Evolutionary conservation across 2,797 vertebrate genomes (phyloP), one percentile per base, ranked within the genome.

Genomic region (Pygocentrus nattereri): DNA sequence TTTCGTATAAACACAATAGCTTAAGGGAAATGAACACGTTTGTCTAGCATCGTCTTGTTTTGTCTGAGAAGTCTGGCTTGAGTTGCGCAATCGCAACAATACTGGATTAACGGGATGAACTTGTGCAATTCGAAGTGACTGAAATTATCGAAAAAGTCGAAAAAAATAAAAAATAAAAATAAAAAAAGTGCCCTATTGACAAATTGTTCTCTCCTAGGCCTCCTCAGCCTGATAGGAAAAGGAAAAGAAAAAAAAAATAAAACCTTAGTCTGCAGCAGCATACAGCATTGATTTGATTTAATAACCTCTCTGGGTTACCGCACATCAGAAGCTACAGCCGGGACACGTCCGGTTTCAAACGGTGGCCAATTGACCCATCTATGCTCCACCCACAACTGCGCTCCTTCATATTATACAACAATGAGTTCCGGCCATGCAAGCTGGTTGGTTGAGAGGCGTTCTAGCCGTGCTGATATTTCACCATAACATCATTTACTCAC

Each of bases 201-300:
- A 58, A 62, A 25, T 78, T 75, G 74, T 70, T 72, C 44, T 75
- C 44, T 56, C 23, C 79, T 79, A 78, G 70, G 80, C 84, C 80
- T 73, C 31, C 71, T n/a, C 34, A 78, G 38, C 69, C 13, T 50
- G 10, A 72, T 15, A 23, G 68, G 69, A 77, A 71, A 74, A 65
- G 72, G 64, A 49, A 41, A 65, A 86, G 87, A 87, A 79, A 88
- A 92, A 38, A 38, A 21, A 86, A 93, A 44, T 1, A 44, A 95
- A 91, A 93, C 89, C 95, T 93, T 93, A 91, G 93, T 94, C 95
- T 92, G 88, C 93, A 94, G 93, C 93, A 94, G 92, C 92, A 92
- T 88, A 82, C 76, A 74, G 44, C 49, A 71, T 83, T 49, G 2
- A 31, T 80, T 82, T 76, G 82, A 44, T 15, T 62, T 56, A 59